phyloP scores from a whole-genome alignment of 1,140 invertebrate genomes.

The Philotrypesis tridentata region DNA sequence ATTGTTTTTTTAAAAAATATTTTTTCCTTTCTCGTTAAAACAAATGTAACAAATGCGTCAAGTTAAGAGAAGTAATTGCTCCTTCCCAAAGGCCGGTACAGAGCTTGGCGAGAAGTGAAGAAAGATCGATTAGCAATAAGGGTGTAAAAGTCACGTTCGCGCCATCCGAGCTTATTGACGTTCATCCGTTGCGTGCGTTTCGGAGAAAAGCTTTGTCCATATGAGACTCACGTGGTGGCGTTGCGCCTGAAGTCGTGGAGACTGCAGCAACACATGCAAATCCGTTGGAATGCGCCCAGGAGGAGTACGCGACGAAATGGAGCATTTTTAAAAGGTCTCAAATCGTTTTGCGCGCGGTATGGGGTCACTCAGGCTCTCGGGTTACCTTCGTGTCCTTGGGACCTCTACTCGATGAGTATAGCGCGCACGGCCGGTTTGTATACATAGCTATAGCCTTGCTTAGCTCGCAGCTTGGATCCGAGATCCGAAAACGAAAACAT shows the following conservation, averaged over 20 bases:
- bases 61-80: background rate
- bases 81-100: background rate
- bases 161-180: background rate
- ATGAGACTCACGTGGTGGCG: background rate
- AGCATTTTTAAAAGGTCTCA: slow-evolving; percentile 67
- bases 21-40: no score
- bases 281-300: slow-evolving; percentile 11
- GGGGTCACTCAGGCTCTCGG: slow-evolving; percentile 61
- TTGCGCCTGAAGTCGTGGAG: no score
- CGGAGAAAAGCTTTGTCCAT: background rate
- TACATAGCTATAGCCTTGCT: background rate
- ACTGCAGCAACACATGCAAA: background rate
- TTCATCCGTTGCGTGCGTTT: background rate
- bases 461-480: background rate
- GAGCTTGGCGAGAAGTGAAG: background rate
- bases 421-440: background rate
- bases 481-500: slow-evolving; percentile 15
- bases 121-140: slow-evolving; percentile 27
- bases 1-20: no score
- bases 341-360: slow-evolving; percentile 63
- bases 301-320: slow-evolving; percentile 39
- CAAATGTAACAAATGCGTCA: no score
- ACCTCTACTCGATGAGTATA: slow-evolving; percentile 34
- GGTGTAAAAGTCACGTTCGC: background rate
- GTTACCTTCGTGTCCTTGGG: slow-evolving; percentile 70